phyloP scores from a whole-genome alignment of 2,797 vertebrate species.

The Catamblyrhynchus diadema region DNA sequence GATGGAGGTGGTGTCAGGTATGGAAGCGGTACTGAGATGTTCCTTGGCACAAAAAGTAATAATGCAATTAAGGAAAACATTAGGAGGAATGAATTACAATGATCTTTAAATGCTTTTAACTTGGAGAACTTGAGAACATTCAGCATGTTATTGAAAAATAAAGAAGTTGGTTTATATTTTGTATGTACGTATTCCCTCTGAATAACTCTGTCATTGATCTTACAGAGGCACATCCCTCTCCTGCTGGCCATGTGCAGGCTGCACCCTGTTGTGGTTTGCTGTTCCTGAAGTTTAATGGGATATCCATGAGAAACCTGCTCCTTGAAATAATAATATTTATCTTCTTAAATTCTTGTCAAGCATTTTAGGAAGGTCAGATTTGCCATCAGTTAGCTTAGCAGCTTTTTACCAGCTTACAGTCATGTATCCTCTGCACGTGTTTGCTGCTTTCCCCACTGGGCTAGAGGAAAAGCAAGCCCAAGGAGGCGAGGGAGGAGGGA shows the following conservation, averaged over 20 bases:
- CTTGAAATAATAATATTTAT: not conserved
- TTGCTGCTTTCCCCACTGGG: not conserved
- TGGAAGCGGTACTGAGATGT: not conserved
- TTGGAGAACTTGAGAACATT: not conserved
- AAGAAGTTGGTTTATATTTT: not conserved
- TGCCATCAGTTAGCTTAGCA: not conserved
- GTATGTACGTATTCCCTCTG: not conserved
- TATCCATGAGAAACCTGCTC: not conserved
- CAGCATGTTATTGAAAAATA: not conserved
- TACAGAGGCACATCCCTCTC: not conserved
- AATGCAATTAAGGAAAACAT: not conserved
- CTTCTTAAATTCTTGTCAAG: not conserved
- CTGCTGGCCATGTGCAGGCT: not conserved
- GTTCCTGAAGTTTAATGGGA: not conserved
- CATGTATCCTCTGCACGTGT: fast-evolving
- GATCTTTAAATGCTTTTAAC: not conserved
- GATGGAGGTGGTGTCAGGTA: not conserved
- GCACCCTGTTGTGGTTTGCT: fast-evolving
- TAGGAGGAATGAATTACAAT: not conserved
- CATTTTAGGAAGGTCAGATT: not conserved
- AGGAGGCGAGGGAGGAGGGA: not conserved
- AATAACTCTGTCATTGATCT: not conserved
- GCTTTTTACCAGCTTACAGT: not conserved
- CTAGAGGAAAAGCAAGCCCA: not conserved
- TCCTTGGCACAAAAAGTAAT: not conserved